Conservation (phyloP, 2,888 invertebrate species). For the Phengaris alcon region DNA sequence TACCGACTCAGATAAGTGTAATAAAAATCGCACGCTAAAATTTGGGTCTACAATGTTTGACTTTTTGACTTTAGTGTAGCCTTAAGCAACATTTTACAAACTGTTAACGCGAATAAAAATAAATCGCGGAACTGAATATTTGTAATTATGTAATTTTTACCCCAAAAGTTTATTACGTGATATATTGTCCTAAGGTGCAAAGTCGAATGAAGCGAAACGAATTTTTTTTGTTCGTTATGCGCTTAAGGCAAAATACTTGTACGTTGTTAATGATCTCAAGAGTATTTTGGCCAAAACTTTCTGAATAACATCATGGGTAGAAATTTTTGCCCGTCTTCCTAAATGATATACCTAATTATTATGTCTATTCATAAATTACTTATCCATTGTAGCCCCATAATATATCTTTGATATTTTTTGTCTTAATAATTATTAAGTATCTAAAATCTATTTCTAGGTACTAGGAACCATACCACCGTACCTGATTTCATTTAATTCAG, state of each 20-base stretch:
- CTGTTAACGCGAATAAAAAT: not conserved
- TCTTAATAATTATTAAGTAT: not conserved
- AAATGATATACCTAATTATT: not conserved
- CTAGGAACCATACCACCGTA: constrained; percentile 35
- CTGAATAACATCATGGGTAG: not conserved
- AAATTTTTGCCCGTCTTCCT: not conserved
- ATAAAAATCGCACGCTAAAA: no score
- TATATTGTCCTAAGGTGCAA: not conserved
- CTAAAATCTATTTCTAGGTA: constrained; percentile 36
- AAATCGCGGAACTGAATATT: not conserved
- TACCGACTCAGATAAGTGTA: no score
- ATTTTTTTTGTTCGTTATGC: not conserved
- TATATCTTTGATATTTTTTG: not conserved
- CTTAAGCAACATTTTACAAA: no score
- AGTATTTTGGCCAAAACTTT: no score
- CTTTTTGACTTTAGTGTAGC: no score
- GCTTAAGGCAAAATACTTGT: not conserved
- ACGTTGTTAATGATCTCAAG: no score
- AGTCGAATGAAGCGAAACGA: not conserved
- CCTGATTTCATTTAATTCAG: constrained; percentile 36
- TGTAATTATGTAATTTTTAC: not conserved
- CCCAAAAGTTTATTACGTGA: not conserved
- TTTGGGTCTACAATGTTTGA: no score
- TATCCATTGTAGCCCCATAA: no score
- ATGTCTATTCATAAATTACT: no score